These are phyloP conservation scores for Portunus trituberculatus DNA, from an alignment of 1,140 invertebrate genomes.

Conservation along the genomic window DNA sequence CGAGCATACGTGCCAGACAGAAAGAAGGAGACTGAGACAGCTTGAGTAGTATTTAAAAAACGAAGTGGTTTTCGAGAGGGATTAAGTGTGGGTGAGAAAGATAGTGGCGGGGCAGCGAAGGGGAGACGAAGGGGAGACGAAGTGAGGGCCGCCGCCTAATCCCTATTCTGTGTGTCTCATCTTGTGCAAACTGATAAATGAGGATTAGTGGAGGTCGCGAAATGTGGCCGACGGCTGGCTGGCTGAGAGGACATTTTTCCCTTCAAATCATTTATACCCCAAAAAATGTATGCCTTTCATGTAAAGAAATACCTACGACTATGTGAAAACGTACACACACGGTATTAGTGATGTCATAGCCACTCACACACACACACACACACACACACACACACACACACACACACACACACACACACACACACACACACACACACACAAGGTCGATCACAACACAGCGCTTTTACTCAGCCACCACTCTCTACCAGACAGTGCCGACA, in stretches of 20 bases:
- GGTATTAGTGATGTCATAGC: no score
- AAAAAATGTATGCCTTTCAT: background rate
- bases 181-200: constrained; percentile 69
- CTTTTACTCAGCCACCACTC: no score
- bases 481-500: no score
- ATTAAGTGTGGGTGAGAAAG: background rate
- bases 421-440: constrained; percentile 30
- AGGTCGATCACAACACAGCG: no score
- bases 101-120: background rate
- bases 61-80: background rate
- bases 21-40: background rate
- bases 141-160: background rate
- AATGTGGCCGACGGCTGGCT: background rate
- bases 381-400: constrained; percentile 22
- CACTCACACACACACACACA: constrained; percentile 5
- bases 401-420: constrained; percentile 6
- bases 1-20: background rate
- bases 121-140: constrained; percentile 4
- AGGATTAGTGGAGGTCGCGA: constrained; percentile 32
- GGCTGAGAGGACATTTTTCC: background rate
- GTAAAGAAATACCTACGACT: background rate
- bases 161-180: constrained; percentile 65
- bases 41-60: background rate
- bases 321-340: background rate
- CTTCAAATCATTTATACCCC: background rate